phyloP scores from a whole-genome alignment of 2,113 vertebrate genomes.

The Spheniscus mendiculus region DNA sequence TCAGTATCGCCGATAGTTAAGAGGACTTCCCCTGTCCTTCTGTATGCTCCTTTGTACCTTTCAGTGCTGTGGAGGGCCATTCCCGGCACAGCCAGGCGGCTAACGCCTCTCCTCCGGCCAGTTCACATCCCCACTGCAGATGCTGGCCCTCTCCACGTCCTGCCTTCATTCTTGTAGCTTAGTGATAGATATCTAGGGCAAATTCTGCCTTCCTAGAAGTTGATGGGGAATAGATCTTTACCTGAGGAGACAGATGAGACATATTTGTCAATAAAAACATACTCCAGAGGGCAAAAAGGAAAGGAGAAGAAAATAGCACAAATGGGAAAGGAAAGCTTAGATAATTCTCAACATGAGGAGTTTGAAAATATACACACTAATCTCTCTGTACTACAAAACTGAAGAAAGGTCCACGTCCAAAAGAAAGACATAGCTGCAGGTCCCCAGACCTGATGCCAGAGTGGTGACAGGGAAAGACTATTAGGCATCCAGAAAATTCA shows the following conservation, averaged over 20 bases:
- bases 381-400: not conserved
- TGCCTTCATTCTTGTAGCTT: accelerated
- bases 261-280: not conserved
- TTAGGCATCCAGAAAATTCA: not conserved
- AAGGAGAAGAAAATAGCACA: not conserved
- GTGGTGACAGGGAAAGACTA: not conserved
- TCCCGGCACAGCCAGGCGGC: not conserved
- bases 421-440: not conserved
- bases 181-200: accelerated
- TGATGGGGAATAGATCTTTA: not conserved
- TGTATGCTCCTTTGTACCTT: accelerated
- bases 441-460: not conserved
- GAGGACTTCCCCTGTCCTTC: not conserved
- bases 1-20: accelerated
- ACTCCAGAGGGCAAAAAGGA: not conserved
- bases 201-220: not conserved
- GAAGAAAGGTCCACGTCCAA: not conserved
- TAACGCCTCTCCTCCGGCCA: not conserved
- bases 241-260: not conserved
- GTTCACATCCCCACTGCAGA: accelerated
- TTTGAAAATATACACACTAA: not conserved
- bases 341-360: not conserved
- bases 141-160: not conserved
- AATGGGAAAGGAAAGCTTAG: not conserved
- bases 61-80: not conserved